Percentiles rank a stretch among this genome's conserved stretches.
Evolutionary conservation across 2,113 vertebrate genomes (phyloP).

Genomic region (Ardeotis arabs): DNA sequence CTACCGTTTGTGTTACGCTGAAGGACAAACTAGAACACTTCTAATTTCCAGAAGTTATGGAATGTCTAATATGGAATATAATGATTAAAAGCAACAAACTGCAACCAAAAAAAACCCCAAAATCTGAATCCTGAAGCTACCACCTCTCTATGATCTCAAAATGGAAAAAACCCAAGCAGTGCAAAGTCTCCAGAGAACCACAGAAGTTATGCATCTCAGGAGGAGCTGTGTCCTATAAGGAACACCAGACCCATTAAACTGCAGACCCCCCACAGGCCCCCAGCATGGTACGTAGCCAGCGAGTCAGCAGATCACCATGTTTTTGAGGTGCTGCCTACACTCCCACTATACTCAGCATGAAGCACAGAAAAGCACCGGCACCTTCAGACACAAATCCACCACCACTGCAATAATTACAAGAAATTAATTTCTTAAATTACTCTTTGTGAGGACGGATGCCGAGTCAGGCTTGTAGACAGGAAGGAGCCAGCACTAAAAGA

Average conservation of each 20-base stretch:
- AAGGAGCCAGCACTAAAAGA: too few relatives aligned
- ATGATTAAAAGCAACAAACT: neutral
- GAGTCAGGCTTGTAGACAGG: neutral
- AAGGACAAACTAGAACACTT: neutral
- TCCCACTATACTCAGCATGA: neutral
- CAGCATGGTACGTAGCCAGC: neutral
- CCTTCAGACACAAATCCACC: neutral
- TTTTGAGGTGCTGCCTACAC: neutral
- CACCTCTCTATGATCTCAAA: neutral
- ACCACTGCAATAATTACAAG: neutral
- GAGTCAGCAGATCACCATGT: neutral
- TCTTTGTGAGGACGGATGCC: neutral
- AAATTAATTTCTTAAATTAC: neutral
- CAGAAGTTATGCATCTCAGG: neutral
- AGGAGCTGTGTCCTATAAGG: neutral
- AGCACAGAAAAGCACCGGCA: neutral
- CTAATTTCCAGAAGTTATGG: neutral
- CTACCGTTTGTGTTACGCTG: neutral
- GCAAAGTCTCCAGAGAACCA: neutral
- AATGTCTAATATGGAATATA: neutral
- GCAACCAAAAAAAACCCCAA: too few relatives aligned
- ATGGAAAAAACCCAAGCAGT: rapidly evolving
- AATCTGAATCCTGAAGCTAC: too few relatives aligned
- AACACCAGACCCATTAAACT: neutral
- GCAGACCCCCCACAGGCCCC: too few relatives aligned